Evolutionary conservation across 1,140 invertebrate genomes (phyloP), one percentile per base, ranked within the genome.

Genomic region (Heliconius hewitsoni): DNA sequence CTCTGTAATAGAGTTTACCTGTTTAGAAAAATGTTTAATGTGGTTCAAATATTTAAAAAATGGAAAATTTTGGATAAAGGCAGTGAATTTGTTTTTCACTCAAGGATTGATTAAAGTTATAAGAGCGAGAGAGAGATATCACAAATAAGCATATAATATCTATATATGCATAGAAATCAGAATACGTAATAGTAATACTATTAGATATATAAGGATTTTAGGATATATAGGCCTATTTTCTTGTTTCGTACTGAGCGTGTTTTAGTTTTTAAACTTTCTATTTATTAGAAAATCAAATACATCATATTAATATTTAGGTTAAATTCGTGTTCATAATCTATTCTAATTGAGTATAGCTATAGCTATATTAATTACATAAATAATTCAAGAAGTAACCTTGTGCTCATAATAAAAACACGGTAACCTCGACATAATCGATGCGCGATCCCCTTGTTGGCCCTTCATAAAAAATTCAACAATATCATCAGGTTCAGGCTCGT

Each of bases 401-500:
- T 66, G n/a, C 23, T 27, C 23, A 70, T 76, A 18, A 46, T 39
- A 76, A 50, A 34, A 34, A 50, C 66, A 71, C 66, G 37, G 66
- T 76, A 76, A 76, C 71, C 39, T 60, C 57, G 39, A 30, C 34
- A 71, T 76, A 76, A 76, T 70, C 71, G 34, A 70, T 46, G 55
- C 60, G 60, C 71, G 71, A 13, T 42, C 66, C 60, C 50, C 27
- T 52, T 30, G 27, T 30, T 46, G 34, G 55, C n/a, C 39, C 57
- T 70, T 76, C 74, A 70, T 82, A 46, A 76, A 73, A 77, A 82
- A 83, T 79, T 84, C 75, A 85, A 87, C 84, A 66, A 66, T 66
- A 88, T 86, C 83, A 86, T 89, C 82, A 83, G 83, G 78, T 79
- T 77, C 70, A 71, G 76, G 74, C 37, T 71, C 73, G 81, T 85